These are phyloP conservation scores for Dermatemys mawii DNA, from an alignment of 2,113 vertebrate species.

Conservation along the genomic window DNA sequence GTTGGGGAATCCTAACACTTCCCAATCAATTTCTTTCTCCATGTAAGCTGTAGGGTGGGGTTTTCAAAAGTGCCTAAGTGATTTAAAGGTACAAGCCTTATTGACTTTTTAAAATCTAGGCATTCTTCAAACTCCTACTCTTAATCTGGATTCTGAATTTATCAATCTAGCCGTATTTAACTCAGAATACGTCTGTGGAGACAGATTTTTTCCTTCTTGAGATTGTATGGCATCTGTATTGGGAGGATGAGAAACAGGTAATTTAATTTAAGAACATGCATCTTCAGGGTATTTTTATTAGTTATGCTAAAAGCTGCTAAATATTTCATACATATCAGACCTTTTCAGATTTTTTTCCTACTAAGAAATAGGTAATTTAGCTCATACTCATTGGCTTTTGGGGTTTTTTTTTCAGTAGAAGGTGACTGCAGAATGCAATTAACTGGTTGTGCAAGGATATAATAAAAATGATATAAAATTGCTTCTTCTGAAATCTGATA, in stretches of 20 bases:
- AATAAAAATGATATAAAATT: background rate
- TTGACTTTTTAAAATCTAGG: too few species aligned
- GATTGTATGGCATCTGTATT: background rate
- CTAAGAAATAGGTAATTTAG: slow-evolving; percentile 10
- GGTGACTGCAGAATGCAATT: slow-evolving; percentile 42
- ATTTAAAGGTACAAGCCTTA: background rate
- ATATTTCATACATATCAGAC: background rate
- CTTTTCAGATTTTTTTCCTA: background rate
- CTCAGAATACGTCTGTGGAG: background rate
- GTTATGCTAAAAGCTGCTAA: too few species aligned
- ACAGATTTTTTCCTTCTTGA: background rate
- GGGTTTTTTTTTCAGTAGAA: slow-evolving; percentile 8
- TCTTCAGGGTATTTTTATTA: background rate
- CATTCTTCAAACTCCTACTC: background rate
- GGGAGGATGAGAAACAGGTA: slow-evolving; percentile 18
- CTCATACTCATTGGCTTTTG: background rate
- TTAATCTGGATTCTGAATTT: slow-evolving; percentile 7
- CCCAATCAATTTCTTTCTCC: background rate
- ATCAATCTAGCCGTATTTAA: background rate
- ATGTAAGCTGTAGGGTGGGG: background rate
- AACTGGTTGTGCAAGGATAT: background rate
- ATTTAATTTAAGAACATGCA: slow-evolving; percentile 27
- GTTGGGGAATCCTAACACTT: background rate
- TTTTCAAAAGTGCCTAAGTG: background rate
- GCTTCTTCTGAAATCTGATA: background rate